Percentiles rank a stretch among this genome's conserved stretches.
Evolutionary conservation across 2,797 vertebrate species (phyloP).

Genomic region (Discoglossus pictus): DNA sequence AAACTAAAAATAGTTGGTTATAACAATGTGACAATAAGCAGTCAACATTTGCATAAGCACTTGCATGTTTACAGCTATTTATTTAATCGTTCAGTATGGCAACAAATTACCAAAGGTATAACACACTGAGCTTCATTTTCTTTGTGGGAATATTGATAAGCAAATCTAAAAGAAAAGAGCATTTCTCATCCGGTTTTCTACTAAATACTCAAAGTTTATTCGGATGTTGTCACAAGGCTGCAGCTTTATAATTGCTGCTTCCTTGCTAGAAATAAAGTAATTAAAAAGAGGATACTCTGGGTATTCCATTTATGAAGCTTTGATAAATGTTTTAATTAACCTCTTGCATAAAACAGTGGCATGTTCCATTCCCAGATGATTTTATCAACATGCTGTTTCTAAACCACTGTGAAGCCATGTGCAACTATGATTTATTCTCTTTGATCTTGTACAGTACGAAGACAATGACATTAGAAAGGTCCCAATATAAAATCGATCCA

Average conservation of each 20-base stretch:
- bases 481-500: slow-evolving; percentile 6
- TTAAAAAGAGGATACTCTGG: slow-evolving; percentile 34
- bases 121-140: too few relatives aligned
- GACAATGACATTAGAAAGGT: slow-evolving; percentile 3
- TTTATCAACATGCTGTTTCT: slow-evolving; percentile 23
- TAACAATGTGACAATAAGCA: too few relatives aligned
- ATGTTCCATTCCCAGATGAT: slow-evolving; percentile 40
- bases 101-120: too few relatives aligned
- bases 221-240: background rate
- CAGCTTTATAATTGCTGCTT: slow-evolving; percentile 1
- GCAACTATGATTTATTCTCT: slow-evolving; percentile 43
- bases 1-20: too few relatives aligned
- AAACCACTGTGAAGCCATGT: slow-evolving; percentile 44
- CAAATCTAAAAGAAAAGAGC: too few relatives aligned
- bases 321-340: slow-evolving; percentile 52
- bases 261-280: slow-evolving; percentile 26
- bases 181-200: too few relatives aligned
- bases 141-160: too few relatives aligned
- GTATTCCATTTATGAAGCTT: slow-evolving; percentile 40
- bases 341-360: slow-evolving; percentile 47
- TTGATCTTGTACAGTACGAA: slow-evolving; percentile 31
- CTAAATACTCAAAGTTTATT: too few relatives aligned
- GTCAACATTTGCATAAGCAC: too few relatives aligned
- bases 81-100: too few relatives aligned
- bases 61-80: too few relatives aligned